Evolutionary conservation across 2,113 vertebrate genomes (phyloP), one percentile per base, ranked within the genome.

Genomic region (Lontra canadensis): DNA sequence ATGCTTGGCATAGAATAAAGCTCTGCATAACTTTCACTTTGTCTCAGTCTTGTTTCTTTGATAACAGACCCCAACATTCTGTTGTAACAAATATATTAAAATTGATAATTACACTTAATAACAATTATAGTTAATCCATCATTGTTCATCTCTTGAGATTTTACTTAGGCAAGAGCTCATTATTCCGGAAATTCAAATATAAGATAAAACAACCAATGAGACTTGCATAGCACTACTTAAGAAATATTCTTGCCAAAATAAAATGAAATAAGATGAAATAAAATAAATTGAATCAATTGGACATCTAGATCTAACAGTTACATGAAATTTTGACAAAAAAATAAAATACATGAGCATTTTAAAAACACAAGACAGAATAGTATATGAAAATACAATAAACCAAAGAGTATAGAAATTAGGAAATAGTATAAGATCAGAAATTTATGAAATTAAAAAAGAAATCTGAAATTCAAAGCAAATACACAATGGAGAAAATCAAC

Each of bases 71-170:
- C 44, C 44, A 11, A 47, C 44, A 47, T 47, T 47, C 44, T 47
- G 44, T 47, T 81, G 11, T 42, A 81, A 39, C 13, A 42, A 65
- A 81, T 89, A 26, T 92, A 36, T 95, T 86, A 95, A 94, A 93
- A 86, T 39, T 59, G 49, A 59, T 90, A 71, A 73, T 52, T 74
- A 42, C 13, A 61, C 14, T 69, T 67, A 91, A 34, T 80, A 91
- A 79, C 26, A 92, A 59, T 81, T 96, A 94, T 81, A n/a, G 13
- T 96, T 92, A 96, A 74, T 49, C 3, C 13, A 10, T 82, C 34
- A 81, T 76, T 96, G 47, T 83, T 92, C 7, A 25, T 79, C 31
- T 57, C 21, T 92, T 89, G 57, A 93, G 23, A 92, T 95, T 84
- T 79, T 85, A 80, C 71, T 80, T 84, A 89, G 31, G 13, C 42